Evolutionary conservation across 2,113 vertebrate genomes (phyloP), one percentile per base, ranked within the genome.

Genomic region (Megaceryle torquata): DNA sequence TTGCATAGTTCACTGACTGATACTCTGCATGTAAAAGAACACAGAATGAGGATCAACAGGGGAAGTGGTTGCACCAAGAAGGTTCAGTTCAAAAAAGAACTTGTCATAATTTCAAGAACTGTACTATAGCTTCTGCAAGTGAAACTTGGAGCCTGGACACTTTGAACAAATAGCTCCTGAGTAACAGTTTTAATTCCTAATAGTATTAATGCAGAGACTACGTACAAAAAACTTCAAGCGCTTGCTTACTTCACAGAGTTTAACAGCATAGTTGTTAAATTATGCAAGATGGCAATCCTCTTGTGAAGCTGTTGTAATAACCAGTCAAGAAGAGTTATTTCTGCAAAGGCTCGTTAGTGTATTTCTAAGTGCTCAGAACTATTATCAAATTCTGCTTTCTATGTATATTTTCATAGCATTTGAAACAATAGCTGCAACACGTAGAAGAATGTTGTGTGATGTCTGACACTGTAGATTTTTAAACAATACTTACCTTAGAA

Each of bases 281-380:
- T 72, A 79, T 84, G 70, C 74, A 96, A 89, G 77, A 84, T 94
- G 68, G 65, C 79, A 90, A 88, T 88, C 68, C 80, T 94, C 88
- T 57, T 37, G 41, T 69, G 88, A 81, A 93, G 54, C 54, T 78
- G 48, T 29, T 79, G 65, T 37, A 93, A 86, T 88, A 84, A 78
- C 83, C 41, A 84, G 86, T 60, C 83, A 91, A 91, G 69, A 92
- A 68, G 76, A 95, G n/a, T 56, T 88, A 69, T 94, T 97, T 89
- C 77, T 92, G 80, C 44, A 71, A 88, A 84, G 4, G 24, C 57
- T 93, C 80, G 29, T 79, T 81, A 64, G 64, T 60, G 82, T 86
- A 69, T 84, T 91, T 92, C 70, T 57, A 61, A 48, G 11, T 70
- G 44, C 65, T 88, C 72, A 64, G 51, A 91, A 88, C 86, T 86